phyloP scores from a whole-genome alignment of 2,888 invertebrate species.

The Apantesis nais region DNA sequence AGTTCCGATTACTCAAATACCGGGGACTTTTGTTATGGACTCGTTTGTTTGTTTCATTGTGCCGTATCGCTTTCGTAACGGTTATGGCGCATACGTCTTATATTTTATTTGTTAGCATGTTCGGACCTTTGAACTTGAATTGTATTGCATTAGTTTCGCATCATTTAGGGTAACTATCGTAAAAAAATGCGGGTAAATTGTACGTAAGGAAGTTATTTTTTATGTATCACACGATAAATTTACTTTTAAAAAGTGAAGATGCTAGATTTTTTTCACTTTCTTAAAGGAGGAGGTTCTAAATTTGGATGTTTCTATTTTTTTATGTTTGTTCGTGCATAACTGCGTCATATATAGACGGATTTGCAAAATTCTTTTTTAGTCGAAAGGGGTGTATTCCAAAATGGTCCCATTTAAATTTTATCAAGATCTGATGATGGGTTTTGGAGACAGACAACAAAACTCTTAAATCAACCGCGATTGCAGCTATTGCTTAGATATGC shows the following conservation, averaged over 20 bases:
- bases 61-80: slow-evolving; percentile 47
- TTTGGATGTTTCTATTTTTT: no score
- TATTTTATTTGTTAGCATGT: slow-evolving; percentile 37
- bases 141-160: slow-evolving; percentile 24
- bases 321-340: no score
- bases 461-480: no score
- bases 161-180: slow-evolving; percentile 16
- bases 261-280: no score
- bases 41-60: slow-evolving; percentile 47
- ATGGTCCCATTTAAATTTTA: no score
- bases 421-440: no score
- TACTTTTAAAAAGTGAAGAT: not conserved
- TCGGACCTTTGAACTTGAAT: slow-evolving; percentile 29
- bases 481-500: no score
- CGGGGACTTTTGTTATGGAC: slow-evolving; percentile 53
- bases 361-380: no score
- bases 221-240: not conserved
- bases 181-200: slow-evolving; percentile 1
- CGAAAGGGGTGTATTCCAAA: no score
- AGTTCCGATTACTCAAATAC: slow-evolving; percentile 52
- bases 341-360: no score
- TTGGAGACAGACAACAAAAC: no score
- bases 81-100: slow-evolving; percentile 39
- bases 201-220: not conserved
- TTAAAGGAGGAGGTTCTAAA: no score